Percentiles rank a stretch among this genome's conserved stretches.
These are phyloP conservation scores for Crenuchus spilurus DNA, from an alignment of 2,797 vertebrate species.

Conservation along the genomic window DNA sequence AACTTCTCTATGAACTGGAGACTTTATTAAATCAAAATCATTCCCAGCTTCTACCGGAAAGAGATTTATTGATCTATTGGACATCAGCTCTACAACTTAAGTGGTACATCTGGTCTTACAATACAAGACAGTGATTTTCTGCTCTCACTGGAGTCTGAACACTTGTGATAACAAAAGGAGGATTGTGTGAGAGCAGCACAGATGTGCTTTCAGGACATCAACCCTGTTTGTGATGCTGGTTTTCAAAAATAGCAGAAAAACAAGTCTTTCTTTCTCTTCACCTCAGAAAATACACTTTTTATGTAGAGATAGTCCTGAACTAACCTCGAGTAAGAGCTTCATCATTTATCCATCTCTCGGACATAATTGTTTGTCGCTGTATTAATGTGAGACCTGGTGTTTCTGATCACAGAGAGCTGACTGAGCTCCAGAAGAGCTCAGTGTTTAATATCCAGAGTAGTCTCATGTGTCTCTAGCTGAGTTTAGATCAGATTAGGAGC, in stretches of 20 bases:
- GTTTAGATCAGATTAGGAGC: slow-evolving; percentile 48
- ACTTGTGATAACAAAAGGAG: background rate
- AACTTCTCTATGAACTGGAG: background rate
- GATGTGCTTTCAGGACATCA: slow-evolving; percentile 24
- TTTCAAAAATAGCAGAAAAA: slow-evolving; percentile 13
- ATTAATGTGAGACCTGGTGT: slow-evolving; percentile 36
- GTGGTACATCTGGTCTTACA: background rate
- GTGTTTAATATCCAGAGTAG: slow-evolving; percentile 30
- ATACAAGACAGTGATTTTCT: slow-evolving; percentile 9
- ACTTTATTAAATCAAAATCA: background rate
- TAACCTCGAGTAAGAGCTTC: background rate
- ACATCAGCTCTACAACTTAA: background rate
- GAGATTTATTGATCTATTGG: background rate
- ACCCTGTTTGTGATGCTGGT: background rate
- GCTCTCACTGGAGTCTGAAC: background rate
- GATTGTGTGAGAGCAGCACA: background rate
- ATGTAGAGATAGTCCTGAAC: slow-evolving; percentile 1
- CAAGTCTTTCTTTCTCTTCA: background rate
- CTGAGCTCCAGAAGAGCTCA: background rate
- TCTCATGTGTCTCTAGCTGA: slow-evolving; percentile 35
- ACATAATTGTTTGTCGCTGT: slow-evolving; percentile 2
- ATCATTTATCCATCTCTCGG: background rate
- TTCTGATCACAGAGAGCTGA: slow-evolving; percentile 24
- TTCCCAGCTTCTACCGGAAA: background rate
- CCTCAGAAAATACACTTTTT: background rate